Base-by-base conservation (phyloP, 2,888 invertebrate species). In the Eucera pruinosa region DNA sequence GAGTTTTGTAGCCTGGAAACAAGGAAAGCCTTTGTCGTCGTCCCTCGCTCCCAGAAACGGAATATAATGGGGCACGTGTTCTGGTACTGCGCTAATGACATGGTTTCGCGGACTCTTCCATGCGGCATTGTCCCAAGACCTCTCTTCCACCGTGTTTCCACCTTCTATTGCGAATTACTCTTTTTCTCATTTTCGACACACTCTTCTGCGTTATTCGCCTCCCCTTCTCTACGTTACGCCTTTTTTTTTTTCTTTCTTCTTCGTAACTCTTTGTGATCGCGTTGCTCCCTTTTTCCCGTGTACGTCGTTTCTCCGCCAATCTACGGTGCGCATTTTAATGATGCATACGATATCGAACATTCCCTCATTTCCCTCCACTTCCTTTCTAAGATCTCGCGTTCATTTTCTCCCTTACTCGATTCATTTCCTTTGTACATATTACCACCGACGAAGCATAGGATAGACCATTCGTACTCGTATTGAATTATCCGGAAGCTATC, bases 51-150 rank as follows among this genome's bases (percentile, higher is more conserved):
- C 55, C 62, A 72, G 70, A 70, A 79, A 68, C 55, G 55, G 81
- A 76, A 73, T 82, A 87, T 87, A 87, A 87, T 87, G 84, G 83
- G 84, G 76, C 86, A 82, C 86, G 87, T 85, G 87, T 87, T 83
- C 80, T 78, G 58, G 50, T 62, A 52, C 48, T 45, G 81, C 80
- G 78, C 81, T 87, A 86, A 87, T 86, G 87, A 83, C 86, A 84
- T 74, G 81, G 77, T 87, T 87, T 85, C 80, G 81, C 76, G 78
- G 65, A 83, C 70, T 78, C 62, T 77, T 72, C 81, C 81, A 82
- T 80, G 80, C 78, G 67, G 75, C 81, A 85, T 83, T 85, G 85
- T 86, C 57, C 73, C 48, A 52, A 54, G 50, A 57, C 57, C 55
- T 50, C 69, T 62, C 71, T 48, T 61, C 52, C 52, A 61, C 20